phyloP scores from a whole-genome alignment of 2,113 vertebrate species.

The Carettochelys insculpta region DNA sequence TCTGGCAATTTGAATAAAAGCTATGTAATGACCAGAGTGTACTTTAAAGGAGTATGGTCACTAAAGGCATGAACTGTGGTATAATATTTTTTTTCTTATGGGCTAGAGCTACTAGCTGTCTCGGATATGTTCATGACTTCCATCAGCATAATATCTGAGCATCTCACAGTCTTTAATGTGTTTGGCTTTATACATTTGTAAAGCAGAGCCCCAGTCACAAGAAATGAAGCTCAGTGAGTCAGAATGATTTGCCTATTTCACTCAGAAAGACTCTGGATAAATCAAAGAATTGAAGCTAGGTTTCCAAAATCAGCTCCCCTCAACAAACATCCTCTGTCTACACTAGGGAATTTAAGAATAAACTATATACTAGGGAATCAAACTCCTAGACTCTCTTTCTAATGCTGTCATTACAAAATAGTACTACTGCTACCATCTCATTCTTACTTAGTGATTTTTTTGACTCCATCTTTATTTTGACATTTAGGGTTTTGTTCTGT shows the following conservation, averaged over 20 bases:
- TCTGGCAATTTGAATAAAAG: neutral
- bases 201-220: neutral
- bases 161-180: neutral
- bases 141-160: neutral
- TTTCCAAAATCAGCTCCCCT: neutral
- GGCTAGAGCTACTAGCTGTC: neutral
- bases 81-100: neutral
- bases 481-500: neutral
- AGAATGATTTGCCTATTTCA: neutral
- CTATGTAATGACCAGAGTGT: no score
- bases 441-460: neutral
- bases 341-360: neutral
- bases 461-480: neutral
- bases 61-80: neutral
- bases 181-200: neutral
- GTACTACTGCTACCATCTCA: neutral
- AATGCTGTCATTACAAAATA: neutral
- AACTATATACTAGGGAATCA: neutral
- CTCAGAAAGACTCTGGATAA: neutral
- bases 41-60: neutral
- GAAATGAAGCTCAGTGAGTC: fast-evolving
- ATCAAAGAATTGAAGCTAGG: neutral
- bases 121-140: neutral
- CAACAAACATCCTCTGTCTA: neutral
- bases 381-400: neutral